Percentiles rank a stretch among this genome's conserved stretches.
Evolutionary conservation across 2,888 invertebrate species (phyloP).

Genomic region (Lypha dubia): DNA sequence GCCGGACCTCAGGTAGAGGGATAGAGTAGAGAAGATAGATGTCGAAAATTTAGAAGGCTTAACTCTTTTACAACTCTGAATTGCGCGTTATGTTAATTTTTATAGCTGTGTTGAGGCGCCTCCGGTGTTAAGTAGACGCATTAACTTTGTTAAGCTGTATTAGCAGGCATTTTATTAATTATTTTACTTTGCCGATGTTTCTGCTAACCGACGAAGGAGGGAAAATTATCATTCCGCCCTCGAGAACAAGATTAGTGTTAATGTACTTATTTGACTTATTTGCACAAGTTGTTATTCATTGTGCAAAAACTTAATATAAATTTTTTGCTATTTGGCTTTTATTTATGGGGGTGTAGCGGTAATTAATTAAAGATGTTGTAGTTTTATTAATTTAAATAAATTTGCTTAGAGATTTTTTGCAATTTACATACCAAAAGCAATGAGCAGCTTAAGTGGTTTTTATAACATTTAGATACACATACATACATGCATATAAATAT

Average conservation of each 20-base stretch:
- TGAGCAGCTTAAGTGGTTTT: constrained; percentile 39
- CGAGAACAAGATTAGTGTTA: constrained; percentile 46
- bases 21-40: too few relatives aligned
- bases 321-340: constrained; percentile 37
- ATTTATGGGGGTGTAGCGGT: constrained; percentile 58
- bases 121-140: too few relatives aligned
- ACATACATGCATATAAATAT: too few relatives aligned
- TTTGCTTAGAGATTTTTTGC: constrained; percentile 38
- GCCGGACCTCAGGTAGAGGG: too few relatives aligned
- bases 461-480: constrained; percentile 35
- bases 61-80: too few relatives aligned
- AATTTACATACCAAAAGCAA: constrained; percentile 57
- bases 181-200: too few relatives aligned
- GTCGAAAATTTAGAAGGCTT: too few relatives aligned
- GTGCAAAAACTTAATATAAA: constrained; percentile 25
- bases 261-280: constrained; percentile 31
- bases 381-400: constrained; percentile 54
- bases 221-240: not conserved
- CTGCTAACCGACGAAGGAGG: too few relatives aligned
- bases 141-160: too few relatives aligned
- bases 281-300: constrained; percentile 30
- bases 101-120: too few relatives aligned
- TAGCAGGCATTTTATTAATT: too few relatives aligned
- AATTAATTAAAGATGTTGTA: constrained; percentile 57
- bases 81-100: too few relatives aligned